Evolutionary conservation across 2,888 invertebrate genomes (phyloP).

Genomic region (Drosophila differens): DNA sequence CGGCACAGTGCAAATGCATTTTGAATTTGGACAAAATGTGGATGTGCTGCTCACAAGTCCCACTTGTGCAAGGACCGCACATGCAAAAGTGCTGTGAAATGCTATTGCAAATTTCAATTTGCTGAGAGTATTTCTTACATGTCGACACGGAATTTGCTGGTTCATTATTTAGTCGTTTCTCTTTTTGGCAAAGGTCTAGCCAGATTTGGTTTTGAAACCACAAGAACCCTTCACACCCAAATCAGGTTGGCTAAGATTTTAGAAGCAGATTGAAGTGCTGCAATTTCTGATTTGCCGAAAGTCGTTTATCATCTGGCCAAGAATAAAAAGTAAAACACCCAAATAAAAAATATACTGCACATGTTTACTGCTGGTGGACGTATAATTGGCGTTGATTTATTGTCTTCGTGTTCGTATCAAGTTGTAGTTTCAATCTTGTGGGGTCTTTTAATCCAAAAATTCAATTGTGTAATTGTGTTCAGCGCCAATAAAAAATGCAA

Average conservation of each 20-base stretch:
- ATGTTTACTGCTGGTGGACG: too few relatives aligned
- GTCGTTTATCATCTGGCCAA: constrained; percentile 65
- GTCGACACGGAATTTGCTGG: constrained; percentile 43
- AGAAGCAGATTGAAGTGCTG: constrained; percentile 66
- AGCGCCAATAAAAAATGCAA: constrained; percentile 17
- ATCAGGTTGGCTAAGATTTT: constrained; percentile 26
- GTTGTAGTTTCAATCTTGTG: constrained; percentile 46
- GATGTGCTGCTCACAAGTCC: background rate
- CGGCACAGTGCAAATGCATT: constrained; percentile 18
- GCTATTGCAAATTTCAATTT: constrained; percentile 38
- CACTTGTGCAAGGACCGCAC: background rate
- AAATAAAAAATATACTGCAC: constrained; percentile 13
- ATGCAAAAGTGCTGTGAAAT: constrained; percentile 19
- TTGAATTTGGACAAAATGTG: constrained; percentile 9
- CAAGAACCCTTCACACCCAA: background rate
- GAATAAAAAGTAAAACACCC: constrained; percentile 4
- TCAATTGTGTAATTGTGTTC: constrained; percentile 67
- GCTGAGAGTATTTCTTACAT: constrained; percentile 38
- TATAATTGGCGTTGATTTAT: constrained; percentile 81
- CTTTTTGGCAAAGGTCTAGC: constrained; percentile 20
- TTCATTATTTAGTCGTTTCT: constrained; percentile 64
- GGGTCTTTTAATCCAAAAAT: constrained; percentile 62
- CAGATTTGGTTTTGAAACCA: constrained; percentile 15
- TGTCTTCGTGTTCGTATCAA: constrained; percentile 57
- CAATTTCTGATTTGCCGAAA: constrained; percentile 30